phyloP scores from a whole-genome alignment of 2,113 vertebrate genomes.

The Zosterops lateralis region DNA sequence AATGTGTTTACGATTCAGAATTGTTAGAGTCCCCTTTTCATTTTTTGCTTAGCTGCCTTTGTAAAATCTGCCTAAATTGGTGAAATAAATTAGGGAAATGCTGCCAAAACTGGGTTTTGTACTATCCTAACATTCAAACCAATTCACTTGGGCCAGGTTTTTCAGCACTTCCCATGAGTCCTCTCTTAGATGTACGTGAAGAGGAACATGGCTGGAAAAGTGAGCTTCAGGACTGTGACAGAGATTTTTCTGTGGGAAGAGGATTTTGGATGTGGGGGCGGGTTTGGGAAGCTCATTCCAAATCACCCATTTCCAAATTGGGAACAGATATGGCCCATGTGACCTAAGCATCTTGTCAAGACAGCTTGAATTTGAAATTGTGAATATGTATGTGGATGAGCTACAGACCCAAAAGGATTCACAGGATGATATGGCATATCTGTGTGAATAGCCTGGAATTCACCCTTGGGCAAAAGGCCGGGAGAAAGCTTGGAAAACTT shows the following conservation, averaged over 20 bases:
- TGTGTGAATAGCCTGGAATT: background rate
- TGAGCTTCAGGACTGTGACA: background rate
- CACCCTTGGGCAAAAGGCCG: background rate
- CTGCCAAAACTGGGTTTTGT: background rate
- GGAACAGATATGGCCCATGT: constrained; percentile 42
- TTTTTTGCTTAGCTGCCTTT: constrained; percentile 18
- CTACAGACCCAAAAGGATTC: constrained; percentile 20
- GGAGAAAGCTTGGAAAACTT: background rate
- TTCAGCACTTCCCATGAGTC: background rate
- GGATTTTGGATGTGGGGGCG: background rate
- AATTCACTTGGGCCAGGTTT: background rate
- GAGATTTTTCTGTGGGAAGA: constrained; percentile 1
- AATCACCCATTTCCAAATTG: constrained; percentile 24
- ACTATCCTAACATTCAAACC: background rate
- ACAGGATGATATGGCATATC: background rate
- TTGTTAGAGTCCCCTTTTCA: constrained; percentile 53
- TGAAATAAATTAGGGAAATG: constrained; percentile 27
- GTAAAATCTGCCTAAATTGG: constrained; percentile 45
- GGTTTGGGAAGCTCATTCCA: background rate
- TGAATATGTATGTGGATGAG: constrained; percentile 47
- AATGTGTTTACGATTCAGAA: constrained; percentile 65
- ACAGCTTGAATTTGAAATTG: constrained; percentile 56
- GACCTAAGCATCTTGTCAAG: constrained; percentile 61
- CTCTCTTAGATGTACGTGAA: background rate
- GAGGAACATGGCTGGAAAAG: background rate